phyloP scores from a whole-genome alignment of 2,113 vertebrate genomes.

The Nothobranchius kuhntae region DNA sequence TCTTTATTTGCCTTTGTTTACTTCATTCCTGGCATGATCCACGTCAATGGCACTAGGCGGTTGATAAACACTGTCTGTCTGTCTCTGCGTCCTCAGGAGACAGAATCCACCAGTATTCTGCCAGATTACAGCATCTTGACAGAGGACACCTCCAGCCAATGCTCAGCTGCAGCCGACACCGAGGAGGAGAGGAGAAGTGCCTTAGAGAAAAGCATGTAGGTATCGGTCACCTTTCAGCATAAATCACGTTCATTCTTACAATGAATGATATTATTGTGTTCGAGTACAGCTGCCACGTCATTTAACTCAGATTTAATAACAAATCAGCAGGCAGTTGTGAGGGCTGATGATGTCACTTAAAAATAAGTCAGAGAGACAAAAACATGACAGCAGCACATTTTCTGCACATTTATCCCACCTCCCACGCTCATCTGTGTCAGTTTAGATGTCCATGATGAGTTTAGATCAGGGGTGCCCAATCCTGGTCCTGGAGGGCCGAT shows the following conservation, averaged over 20 bases:
- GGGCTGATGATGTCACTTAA: background rate
- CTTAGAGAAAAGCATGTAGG: constrained; percentile 92
- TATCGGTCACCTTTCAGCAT: background rate
- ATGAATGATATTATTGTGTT: constrained; percentile 9
- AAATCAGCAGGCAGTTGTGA: background rate
- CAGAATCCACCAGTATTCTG: constrained; percentile 68
- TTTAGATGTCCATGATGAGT: background rate
- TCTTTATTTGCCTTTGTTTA: constrained; percentile 48
- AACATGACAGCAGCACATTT: background rate
- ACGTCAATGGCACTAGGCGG: constrained; percentile 22
- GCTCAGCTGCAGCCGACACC: constrained; percentile 77
- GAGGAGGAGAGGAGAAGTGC: constrained; percentile 85
- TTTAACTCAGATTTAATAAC: background rate
- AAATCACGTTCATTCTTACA: background rate
- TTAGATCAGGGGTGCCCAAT: too few species aligned
- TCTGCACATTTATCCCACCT: background rate
- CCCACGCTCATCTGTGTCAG: background rate
- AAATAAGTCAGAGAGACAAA: background rate
- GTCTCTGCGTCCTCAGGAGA: constrained; percentile 56
- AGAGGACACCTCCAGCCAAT: constrained; percentile 83
- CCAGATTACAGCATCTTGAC: constrained; percentile 73
- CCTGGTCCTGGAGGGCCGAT: too few species aligned
- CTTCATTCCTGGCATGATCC: constrained; percentile 39
- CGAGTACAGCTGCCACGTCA: constrained; percentile 6
- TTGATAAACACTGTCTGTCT: constrained; percentile 42